Base-by-base conservation (phyloP, 2,888 invertebrate species). In the Erebia ligea region DNA sequence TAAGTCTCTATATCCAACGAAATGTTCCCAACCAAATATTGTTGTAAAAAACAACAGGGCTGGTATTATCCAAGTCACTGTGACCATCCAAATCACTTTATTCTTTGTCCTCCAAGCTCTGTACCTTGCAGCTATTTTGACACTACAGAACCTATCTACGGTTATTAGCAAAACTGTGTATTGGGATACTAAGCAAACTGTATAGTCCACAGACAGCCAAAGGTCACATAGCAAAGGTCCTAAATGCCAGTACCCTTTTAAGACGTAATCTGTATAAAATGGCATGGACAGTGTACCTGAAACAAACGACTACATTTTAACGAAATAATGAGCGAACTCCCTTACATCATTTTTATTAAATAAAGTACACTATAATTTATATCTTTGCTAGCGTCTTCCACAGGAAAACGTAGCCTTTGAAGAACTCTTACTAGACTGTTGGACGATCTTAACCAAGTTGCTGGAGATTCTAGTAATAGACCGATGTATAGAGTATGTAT, bases 11-110 rank as follows among this genome's bases (percentile, higher is more conserved):
- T 96, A 97, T 21, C 99, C 99, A 61, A 98, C 97, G 84, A 99
- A 99, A 87, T 98, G 98, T 85, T 99, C 99, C 99, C 99, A 99
- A 58, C 99, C 99, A 84, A 99, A 99, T 78, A 99, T 99, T 75
- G 98, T 98, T 77, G 98, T 98, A 90, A 99, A 99, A 91, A 99
- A 99, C 11, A 99, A 94, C 71, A 99, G 92, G 1, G 98, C 97
- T 62, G 99, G 99, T 79, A 99, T 97, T 68, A 99, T 97, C 99
- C 99, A 99, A 0, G 98, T 99, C 59, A 98, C 96, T 5, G 97
- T 97, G 1, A 99, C 98, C 98, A 99, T 98, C 95, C 97, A 97
- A 73, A 98, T 96, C 15, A 99, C 99, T 79, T 97, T 95, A 75
- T 96, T 96, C 83, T 98, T 98, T 5, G 99, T 99, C 68, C 99